Evolutionary conservation across 92 coral and sea anemone species (phyloP), one percentile per base, ranked within the genome.

Genomic region (Parazoanthus atlanticus): DNA sequence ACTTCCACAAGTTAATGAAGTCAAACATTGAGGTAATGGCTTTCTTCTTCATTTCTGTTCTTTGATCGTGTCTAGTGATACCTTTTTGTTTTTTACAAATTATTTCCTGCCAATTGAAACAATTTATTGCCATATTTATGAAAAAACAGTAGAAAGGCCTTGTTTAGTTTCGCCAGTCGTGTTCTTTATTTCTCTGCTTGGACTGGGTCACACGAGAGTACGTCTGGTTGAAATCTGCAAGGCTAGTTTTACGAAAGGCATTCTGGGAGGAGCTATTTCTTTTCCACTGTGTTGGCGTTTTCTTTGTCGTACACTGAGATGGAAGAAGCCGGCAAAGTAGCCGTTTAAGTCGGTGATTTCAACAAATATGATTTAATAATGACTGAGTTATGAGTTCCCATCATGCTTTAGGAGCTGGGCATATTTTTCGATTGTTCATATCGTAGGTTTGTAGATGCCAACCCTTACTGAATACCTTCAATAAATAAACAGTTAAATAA

Each of bases 1-100:
- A 96, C 34, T 94, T 94, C 85, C 58, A 72, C 32, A 47, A 74
- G 32, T 81, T 84, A 58, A 90, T 94, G 56, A 93, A 89, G 70
- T 78, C 90, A 40, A 92, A 90, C 58, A 93, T 96, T 28, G 70
- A 84, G 87, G 87, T 84, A 70, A 61, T 6, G 28, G 28, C 43
- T 67, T 3, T 29, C 8, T 16, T 11, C 40, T 28, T 71, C 13
- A 17, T 71, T 16, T 13, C 12, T 12, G 10, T 75, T 75, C 3
- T 17, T 32, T 34, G 26, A 3, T 15, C 36, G 32, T 36, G 7
- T 74, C 25, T 15, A 32, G 43, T 74, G 40, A 17, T 4, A 13
- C 25, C 43, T 32, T 73, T 32, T 28, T 70, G 34, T 70, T 32
- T 28, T 32, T 30, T 19, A 32, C n/a, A 16, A 32, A 33, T 21